Conservation (phyloP, 1,140 invertebrate species). For the Macrobrachium rosenbergii region DNA sequence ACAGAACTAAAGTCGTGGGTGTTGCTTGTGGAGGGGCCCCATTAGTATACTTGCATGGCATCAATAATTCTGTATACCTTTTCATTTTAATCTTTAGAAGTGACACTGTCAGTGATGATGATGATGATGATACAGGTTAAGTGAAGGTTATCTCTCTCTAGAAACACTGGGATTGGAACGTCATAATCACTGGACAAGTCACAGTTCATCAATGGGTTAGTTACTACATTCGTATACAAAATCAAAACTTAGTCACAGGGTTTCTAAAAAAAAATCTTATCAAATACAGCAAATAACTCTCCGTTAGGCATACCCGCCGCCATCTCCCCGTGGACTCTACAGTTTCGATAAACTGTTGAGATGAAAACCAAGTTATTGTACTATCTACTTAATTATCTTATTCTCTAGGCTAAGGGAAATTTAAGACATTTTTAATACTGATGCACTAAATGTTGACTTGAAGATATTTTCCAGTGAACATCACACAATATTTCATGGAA, state of each 20-base stretch:
- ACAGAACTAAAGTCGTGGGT: too few species aligned
- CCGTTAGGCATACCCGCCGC: slow-evolving; percentile 58
- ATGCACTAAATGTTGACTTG: too few species aligned
- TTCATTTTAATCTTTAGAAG: too few species aligned
- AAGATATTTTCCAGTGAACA: too few species aligned
- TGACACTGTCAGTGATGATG: too few species aligned
- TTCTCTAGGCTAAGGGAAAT: neutral
- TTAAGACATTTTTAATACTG: too few species aligned
- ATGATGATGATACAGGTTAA: too few species aligned
- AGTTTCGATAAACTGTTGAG: slow-evolving; percentile 60
- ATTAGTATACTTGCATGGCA: too few species aligned
- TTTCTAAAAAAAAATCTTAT: slow-evolving; percentile 16
- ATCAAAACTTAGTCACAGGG: slow-evolving; percentile 25
- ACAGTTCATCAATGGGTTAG: neutral
- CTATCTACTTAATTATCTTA: slow-evolving; percentile 23
- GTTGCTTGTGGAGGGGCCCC: too few species aligned
- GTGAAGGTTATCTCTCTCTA: too few species aligned
- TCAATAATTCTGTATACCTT: too few species aligned
- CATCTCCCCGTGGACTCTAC: slow-evolving; percentile 63
- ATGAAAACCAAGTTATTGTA: slow-evolving; percentile 34
- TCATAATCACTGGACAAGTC: slow-evolving; percentile 33
- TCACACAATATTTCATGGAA: too few species aligned
- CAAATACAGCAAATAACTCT: neutral
- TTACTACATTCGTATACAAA: slow-evolving; percentile 18
- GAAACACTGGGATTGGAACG: neutral